Percentiles rank a stretch among this genome's conserved stretches.
phyloP scores from a whole-genome alignment of 2,113 vertebrate species.

The Suricata suricatta region DNA sequence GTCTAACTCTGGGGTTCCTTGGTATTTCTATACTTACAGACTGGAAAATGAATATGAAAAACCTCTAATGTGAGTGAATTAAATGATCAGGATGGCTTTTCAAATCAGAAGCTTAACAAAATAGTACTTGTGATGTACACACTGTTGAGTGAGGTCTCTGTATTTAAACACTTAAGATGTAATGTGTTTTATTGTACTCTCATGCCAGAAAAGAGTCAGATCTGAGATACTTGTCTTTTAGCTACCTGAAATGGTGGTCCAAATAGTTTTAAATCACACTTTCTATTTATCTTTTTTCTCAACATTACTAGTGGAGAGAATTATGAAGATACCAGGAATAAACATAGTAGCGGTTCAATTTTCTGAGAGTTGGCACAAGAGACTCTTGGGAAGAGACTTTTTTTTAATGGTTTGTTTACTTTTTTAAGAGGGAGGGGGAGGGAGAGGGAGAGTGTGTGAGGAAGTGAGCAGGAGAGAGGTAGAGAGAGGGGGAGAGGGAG shows the following conservation, averaged over 20 bases:
- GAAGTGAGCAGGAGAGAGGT: too few relatives aligned
- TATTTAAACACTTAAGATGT: background rate
- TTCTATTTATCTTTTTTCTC: background rate
- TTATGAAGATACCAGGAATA: background rate
- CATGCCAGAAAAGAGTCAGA: background rate
- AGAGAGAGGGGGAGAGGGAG: too few relatives aligned
- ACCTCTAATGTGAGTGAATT: background rate
- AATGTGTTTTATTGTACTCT: background rate
- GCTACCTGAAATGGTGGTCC: background rate
- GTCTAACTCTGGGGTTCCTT: background rate
- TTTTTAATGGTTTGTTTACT: too few relatives aligned
- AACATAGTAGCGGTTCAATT: background rate
- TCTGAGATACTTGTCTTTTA: background rate
- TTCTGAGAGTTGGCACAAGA: background rate
- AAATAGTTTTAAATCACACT: background rate
- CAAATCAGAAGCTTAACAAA: background rate
- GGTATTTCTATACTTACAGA: background rate
- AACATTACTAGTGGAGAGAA: background rate
- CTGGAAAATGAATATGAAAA: background rate
- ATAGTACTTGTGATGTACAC: background rate
- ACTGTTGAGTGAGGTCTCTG: background rate
- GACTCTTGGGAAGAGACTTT: background rate
- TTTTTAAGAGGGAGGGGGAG: too few relatives aligned
- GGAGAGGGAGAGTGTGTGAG: too few relatives aligned
- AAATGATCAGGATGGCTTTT: background rate